These are phyloP conservation scores for Lepidothrix coronata DNA, from an alignment of 2,113 vertebrate genomes.

Conservation along the genomic window DNA sequence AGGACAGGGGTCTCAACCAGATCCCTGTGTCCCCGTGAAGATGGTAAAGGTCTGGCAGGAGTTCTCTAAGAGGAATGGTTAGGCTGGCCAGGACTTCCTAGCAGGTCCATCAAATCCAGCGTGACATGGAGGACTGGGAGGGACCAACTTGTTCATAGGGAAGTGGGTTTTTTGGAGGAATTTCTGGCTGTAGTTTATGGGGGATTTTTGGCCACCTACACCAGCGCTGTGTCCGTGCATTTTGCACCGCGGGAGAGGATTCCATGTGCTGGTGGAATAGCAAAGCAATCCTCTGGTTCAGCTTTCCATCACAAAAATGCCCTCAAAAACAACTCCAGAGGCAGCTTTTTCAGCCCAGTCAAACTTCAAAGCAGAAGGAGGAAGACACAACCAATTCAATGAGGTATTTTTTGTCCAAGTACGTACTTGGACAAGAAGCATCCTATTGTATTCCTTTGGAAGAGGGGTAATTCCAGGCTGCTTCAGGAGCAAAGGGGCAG, in stretches of 20 bases:
- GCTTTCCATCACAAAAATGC: not conserved
- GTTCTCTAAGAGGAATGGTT: not conserved
- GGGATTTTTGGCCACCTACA: not conserved
- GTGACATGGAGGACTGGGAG: not conserved
- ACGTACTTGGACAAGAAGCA: not conserved
- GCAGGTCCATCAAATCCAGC: not conserved
- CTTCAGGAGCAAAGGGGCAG: not conserved
- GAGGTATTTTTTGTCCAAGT: not conserved
- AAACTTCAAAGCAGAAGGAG: not conserved
- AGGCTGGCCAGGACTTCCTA: not conserved
- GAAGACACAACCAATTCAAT: not conserved
- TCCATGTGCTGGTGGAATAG: not conserved
- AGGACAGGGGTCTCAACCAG: not conserved
- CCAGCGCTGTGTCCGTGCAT: not conserved
- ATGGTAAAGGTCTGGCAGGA: not conserved
- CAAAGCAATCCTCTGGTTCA: not conserved
- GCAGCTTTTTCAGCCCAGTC: not conserved
- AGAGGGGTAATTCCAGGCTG: not conserved
- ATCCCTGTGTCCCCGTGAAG: fast-evolving
- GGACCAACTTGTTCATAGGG: not conserved
- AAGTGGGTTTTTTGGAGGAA: not conserved
- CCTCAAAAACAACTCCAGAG: not conserved
- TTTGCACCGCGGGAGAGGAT: not conserved
- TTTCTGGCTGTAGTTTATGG: not conserved
- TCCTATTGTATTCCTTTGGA: not conserved